A percentile compares a stretch with the other conserved stretches of the same genome.
Conservation (phyloP, 1,140 invertebrate species). For the Aleiodes sp. region DNA sequence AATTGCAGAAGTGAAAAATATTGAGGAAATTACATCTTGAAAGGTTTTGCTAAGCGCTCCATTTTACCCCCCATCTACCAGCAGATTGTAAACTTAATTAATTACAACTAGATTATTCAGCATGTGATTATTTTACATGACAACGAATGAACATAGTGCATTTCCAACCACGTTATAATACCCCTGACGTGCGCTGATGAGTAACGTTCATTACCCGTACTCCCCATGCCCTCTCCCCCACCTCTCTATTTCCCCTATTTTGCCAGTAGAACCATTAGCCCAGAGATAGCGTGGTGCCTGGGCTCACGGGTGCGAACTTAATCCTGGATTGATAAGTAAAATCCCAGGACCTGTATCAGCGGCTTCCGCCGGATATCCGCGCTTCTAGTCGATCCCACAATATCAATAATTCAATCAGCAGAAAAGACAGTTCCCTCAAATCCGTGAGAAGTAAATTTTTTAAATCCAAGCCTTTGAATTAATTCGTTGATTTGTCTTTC, state of each 20-base stretch:
- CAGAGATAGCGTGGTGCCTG: slow-evolving; percentile 44
- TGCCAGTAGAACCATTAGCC: slow-evolving; percentile 51
- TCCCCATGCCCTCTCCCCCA: too few species aligned
- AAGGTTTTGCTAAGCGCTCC: too few species aligned
- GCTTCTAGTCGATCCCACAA: neutral
- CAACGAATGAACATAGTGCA: neutral
- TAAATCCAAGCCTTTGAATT: too few species aligned
- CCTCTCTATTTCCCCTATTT: too few species aligned
- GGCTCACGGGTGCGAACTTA: slow-evolving; percentile 49
- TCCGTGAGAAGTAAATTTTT: too few species aligned
- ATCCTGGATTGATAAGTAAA: slow-evolving; percentile 57
- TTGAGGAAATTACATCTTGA: too few species aligned
- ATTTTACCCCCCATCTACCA: too few species aligned
- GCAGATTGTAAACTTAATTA: neutral
- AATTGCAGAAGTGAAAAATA: too few species aligned
- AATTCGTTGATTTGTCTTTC: too few species aligned
- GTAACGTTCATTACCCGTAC: slow-evolving; percentile 57
- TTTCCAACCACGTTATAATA: neutral
- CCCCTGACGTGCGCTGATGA: slow-evolving; percentile 41
- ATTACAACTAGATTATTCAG: neutral
- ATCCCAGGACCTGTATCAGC: slow-evolving; percentile 37
- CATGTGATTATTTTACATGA: neutral
- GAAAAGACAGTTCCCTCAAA: too few species aligned
- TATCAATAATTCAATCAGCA: slow-evolving; percentile 15
- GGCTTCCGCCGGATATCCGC: slow-evolving; percentile 9